These are phyloP conservation scores for Lysandra coridon DNA, from an alignment of 2,888 invertebrate genomes.

Conservation along the genomic window DNA sequence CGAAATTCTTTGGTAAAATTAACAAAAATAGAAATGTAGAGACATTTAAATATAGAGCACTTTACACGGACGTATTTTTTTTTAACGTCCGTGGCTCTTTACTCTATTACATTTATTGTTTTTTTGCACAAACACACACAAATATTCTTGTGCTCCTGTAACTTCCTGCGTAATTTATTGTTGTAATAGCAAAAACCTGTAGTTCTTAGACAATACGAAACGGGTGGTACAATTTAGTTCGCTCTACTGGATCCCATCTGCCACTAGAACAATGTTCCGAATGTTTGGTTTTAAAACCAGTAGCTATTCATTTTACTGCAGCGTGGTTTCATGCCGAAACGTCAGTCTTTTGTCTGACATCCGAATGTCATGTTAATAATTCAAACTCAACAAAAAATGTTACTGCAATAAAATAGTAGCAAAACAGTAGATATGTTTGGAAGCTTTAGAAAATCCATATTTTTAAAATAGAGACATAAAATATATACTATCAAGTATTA, in stretches of 20 bases:
- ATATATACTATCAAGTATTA: no score
- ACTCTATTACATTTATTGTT: conserved; percentile 10
- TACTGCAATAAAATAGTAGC: neutral
- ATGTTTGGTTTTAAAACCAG: conserved; percentile 29
- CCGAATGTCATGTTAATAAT: conserved; percentile 1
- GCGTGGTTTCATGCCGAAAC: conserved; percentile 21
- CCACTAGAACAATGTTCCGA: conserved; percentile 21
- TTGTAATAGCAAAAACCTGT: conserved; percentile 1
- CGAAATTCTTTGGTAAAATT: neutral
- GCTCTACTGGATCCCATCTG: neutral
- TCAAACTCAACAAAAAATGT: neutral
- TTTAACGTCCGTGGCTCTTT: no score
- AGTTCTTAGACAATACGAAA: conserved; percentile 17
- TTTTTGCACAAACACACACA: neutral
- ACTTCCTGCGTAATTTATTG: neutral
- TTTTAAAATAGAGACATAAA: neutral
- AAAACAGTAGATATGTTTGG: neutral
- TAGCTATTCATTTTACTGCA: conserved; percentile 15
- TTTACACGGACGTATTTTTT: no score
- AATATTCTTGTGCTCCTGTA: neutral
- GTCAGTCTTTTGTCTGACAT: neutral
- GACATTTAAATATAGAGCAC: neutral
- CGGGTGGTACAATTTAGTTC: conserved; percentile 20
- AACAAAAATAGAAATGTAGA: neutral
- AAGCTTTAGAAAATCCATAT: neutral